Evolutionary conservation across 2,797 vertebrate genomes (phyloP).

Genomic region (Hippopotamyrus pictus): DNA sequence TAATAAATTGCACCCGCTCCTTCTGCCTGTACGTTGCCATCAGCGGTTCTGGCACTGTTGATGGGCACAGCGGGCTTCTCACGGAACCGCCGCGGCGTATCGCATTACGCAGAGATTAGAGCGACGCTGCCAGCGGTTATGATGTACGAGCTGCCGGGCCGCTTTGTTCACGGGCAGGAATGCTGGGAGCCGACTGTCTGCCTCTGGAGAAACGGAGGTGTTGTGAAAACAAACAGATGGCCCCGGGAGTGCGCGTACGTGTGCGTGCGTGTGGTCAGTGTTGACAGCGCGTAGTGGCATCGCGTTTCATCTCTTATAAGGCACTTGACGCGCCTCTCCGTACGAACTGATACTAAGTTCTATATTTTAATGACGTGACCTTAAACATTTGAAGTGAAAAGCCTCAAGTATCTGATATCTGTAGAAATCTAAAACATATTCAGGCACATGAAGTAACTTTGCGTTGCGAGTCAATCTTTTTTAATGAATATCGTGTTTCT

Average conservation of each 20-base stretch:
- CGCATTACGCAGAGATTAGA: not conserved
- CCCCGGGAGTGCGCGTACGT: not conserved
- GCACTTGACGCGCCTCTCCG: not conserved
- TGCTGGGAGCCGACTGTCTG: slow-evolving; percentile 5
- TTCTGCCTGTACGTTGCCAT: not conserved
- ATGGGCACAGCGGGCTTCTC: not conserved
- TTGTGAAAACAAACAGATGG: slow-evolving; percentile 22
- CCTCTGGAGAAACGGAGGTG: slow-evolving; percentile 10
- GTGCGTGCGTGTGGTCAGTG: slow-evolving; percentile 1
- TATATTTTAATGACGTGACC: not conserved
- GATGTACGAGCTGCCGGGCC: not conserved
- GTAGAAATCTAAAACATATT: not conserved
- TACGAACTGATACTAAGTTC: not conserved
- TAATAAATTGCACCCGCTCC: not conserved
- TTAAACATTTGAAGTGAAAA: not conserved
- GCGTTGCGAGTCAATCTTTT: not conserved
- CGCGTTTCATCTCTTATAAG: not conserved
- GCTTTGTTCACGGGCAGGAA: not conserved
- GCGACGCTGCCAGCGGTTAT: not conserved
- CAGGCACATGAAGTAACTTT: not conserved
- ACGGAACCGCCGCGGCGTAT: not conserved
- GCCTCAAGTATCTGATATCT: not conserved
- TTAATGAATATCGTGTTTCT: not conserved
- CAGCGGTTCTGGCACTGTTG: not conserved
- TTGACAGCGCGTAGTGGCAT: not conserved